Evolutionary conservation across 1,140 invertebrate species (phyloP).

Genomic region (Bombus polaris): DNA sequence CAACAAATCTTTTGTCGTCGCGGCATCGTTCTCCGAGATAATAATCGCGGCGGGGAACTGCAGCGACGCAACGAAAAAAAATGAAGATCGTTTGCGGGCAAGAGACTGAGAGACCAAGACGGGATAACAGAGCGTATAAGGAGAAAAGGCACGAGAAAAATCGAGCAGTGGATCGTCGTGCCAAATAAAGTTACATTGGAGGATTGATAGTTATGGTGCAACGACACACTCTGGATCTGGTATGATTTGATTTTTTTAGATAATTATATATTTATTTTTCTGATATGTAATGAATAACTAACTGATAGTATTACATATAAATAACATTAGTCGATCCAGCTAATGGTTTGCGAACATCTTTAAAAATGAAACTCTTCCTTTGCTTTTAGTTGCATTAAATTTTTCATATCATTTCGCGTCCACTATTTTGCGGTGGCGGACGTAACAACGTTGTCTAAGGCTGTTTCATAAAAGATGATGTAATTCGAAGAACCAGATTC

Average conservation of each 20-base stretch:
- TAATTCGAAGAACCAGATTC: not conserved
- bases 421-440: not conserved
- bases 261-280: not conserved
- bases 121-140: not conserved
- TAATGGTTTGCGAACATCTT: not conserved
- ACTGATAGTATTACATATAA: not conserved
- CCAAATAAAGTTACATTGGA: slow-evolving; percentile 3
- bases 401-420: not conserved
- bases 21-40: slow-evolving; percentile 24
- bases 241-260: not conserved
- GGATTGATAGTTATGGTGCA: not conserved
- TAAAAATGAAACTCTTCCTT: not conserved
- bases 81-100: slow-evolving; percentile 8
- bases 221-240: not conserved
- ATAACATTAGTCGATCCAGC: not conserved
- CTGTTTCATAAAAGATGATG: not conserved
- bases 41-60: slow-evolving; percentile 29
- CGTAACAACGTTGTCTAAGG: not conserved
- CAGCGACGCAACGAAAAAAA: slow-evolving; percentile 19
- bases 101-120: slow-evolving; percentile 7
- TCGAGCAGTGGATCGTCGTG: not conserved
- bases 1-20: slow-evolving; percentile 23
- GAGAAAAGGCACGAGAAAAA: not conserved
- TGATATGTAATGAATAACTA: too few relatives aligned
- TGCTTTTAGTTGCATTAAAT: not conserved